These are phyloP conservation scores for Bufo bufo DNA, from an alignment of 2,113 vertebrate species.

Conservation along the genomic window DNA sequence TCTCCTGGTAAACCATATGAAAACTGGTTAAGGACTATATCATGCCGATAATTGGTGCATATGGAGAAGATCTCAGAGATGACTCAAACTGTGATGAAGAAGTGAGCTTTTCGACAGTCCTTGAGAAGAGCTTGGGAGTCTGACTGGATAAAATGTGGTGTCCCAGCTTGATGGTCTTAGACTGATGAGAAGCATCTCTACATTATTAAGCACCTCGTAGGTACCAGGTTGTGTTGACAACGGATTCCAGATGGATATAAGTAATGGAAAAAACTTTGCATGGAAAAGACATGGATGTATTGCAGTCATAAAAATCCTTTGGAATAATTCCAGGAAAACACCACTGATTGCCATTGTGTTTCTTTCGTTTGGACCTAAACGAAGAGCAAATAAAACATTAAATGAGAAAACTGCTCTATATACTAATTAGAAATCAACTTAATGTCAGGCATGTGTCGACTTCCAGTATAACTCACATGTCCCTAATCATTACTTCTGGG, in stretches of 20 bases:
- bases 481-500: too few species aligned
- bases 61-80: not conserved
- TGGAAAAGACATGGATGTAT: conserved; percentile 5
- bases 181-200: not conserved
- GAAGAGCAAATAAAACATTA: not conserved
- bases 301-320: not conserved
- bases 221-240: conserved; percentile 1
- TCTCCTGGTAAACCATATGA: not conserved
- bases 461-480: too few species aligned
- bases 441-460: too few species aligned
- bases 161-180: not conserved
- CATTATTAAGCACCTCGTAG: not conserved
- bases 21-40: not conserved
- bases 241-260: conserved; percentile 27
- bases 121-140: not conserved
- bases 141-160: not conserved
- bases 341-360: conserved; percentile 2
- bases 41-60: not conserved
- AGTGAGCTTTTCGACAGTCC: not conserved
- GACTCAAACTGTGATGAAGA: not conserved
- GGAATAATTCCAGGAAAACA: not conserved
- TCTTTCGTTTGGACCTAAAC: not conserved
- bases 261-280: conserved; percentile 15
- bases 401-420: not conserved
- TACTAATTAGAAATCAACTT: too few species aligned